Percentiles rank a stretch among this genome's conserved stretches.
Evolutionary conservation across 2,797 vertebrate species (phyloP).

Genomic region (Spinus olivaceus): DNA sequence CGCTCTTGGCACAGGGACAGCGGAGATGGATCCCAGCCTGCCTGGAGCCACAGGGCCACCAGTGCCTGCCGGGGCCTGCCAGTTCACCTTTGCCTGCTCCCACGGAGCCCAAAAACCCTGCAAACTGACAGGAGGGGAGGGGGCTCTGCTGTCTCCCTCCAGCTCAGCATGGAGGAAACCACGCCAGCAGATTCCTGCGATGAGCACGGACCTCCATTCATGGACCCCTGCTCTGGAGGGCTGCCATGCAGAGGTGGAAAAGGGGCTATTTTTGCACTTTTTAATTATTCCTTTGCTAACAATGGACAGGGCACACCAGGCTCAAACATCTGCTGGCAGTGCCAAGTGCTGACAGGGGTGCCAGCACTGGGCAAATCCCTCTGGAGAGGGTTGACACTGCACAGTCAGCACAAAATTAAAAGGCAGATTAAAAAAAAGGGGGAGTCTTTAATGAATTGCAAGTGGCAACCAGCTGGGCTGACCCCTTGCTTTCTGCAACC

Average conservation of each 20-base stretch:
- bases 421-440: background rate
- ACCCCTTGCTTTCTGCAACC: background rate
- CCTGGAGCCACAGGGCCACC: background rate
- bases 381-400: background rate
- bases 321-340: conserved; percentile 32
- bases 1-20: background rate
- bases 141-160: background rate
- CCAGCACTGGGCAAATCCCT: background rate
- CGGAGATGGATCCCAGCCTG: background rate
- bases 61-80: accelerated
- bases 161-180: background rate
- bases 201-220: accelerated
- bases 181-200: background rate
- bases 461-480: conserved; percentile 60
- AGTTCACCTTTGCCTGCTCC: background rate
- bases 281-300: background rate
- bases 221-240: background rate
- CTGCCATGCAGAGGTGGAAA: background rate
- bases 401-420: conserved; percentile 7
- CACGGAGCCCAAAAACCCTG: accelerated
- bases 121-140: background rate
- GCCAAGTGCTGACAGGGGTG: background rate
- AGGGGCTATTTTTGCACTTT: background rate
- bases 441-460: conserved; percentile 46
- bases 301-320: background rate